Evolutionary conservation across 2,797 vertebrate species (phyloP).

Genomic region (Ambastaia sidthimunki): DNA sequence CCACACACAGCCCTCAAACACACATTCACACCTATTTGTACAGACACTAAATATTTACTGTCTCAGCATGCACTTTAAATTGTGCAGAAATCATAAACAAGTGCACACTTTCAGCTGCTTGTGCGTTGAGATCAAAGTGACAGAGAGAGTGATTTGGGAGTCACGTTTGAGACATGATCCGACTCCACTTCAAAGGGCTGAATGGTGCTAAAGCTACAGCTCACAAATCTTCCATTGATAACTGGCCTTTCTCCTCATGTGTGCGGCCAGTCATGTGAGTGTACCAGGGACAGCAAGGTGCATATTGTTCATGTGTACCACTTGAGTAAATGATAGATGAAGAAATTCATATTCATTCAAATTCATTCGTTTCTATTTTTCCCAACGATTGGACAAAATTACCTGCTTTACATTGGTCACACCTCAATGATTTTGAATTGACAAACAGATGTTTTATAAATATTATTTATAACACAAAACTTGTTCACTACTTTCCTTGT

Average conservation of each 20-base stretch:
- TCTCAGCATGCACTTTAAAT: constrained; percentile 33
- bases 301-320: neutral
- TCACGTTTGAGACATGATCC: constrained; percentile 75
- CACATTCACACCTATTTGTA: constrained; percentile 49
- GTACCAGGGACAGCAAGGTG: neutral
- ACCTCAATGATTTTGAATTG: no score
- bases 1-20: constrained; percentile 12
- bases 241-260: constrained; percentile 41
- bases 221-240: constrained; percentile 68
- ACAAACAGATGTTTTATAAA: no score
- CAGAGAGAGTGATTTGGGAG: constrained; percentile 75
- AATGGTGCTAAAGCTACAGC: constrained; percentile 69
- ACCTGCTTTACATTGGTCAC: no score
- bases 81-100: constrained; percentile 48
- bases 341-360: no score
- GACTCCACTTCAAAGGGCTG: constrained; percentile 76
- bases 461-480: no score
- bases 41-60: constrained; percentile 42
- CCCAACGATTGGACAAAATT: no score
- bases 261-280: neutral
- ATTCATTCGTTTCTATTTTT: no score
- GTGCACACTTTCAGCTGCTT: constrained; percentile 41
- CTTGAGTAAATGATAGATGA: neutral
- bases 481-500: no score
- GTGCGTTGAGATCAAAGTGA: constrained; percentile 74